Base-by-base conservation (phyloP, 2,888 invertebrate genomes). In the Epsilonema sp. region DNA sequence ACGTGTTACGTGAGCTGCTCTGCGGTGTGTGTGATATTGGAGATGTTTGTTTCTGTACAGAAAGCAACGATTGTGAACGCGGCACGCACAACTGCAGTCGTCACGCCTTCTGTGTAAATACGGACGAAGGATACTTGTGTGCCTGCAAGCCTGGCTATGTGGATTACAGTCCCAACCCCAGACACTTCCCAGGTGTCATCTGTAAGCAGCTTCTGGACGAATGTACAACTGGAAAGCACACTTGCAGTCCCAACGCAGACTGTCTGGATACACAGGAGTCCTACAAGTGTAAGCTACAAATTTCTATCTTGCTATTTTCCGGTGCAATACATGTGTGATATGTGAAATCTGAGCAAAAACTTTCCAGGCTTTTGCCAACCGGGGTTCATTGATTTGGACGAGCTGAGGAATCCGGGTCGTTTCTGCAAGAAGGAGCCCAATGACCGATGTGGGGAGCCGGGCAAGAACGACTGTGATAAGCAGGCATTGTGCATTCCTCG, bases 81-180 rank as follows among this genome's bases (percentile, higher is more conserved):
- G 47, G 45, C 25, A 47, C 51, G 11, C 52, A 52, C 26, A 52
- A 52, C 37, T 63, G 64, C 51, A 59, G 60, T 19, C 55, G 58
- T 1, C 54, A 62, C 46, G 63, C 64, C 1, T 26, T 59, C 16
- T 63, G 64, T 49, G 58, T 60, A 5, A 60, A 65, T 44, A 62
- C 59, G 24, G 56, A 53, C n/a, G 52, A 49, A 26, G 56, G 57
- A 5, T 65, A 57, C 47, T 56, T 60, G 11, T 64, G 64, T 49
- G 51, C 58, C 23, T 63, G 63, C 54, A 60, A 60, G 46, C 54
- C 57, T 31, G 61, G 61, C 24, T 63, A 52, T 53, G 56, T 63
- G 43, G 63, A 63, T 49, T 56, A 56, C 42, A 63, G 63, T 19
- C 63, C 63, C 22, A 63, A 61, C 46, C 59, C 58, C 2, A 57